phyloP scores from a whole-genome alignment of 2,797 vertebrate species.

The Tangara arthus region DNA sequence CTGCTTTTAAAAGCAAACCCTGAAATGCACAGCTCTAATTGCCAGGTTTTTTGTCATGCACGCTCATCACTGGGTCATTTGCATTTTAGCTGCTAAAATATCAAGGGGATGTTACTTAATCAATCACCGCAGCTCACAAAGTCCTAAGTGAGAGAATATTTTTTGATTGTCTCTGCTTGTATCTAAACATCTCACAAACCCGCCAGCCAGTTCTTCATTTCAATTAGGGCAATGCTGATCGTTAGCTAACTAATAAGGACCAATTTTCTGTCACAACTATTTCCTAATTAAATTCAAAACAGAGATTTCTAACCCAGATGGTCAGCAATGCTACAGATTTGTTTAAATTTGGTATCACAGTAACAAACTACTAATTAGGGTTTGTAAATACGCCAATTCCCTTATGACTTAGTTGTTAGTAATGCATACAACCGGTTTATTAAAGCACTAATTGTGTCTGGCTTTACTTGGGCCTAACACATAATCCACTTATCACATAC shows the following conservation, averaged over 20 bases:
- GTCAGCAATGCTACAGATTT: constrained; percentile 77
- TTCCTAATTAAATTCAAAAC: constrained; percentile 81
- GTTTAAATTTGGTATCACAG: constrained; percentile 80
- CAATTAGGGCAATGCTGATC: constrained; percentile 75
- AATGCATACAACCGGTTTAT: constrained; percentile 79
- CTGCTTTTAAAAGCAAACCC: neutral
- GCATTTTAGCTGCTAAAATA: constrained; percentile 15
- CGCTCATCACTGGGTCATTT: neutral
- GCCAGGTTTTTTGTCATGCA: neutral
- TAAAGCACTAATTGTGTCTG: constrained; percentile 81
- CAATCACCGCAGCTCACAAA: neutral
- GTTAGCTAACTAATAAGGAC: constrained; percentile 79
- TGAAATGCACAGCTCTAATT: neutral
- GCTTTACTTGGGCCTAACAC: constrained; percentile 77
- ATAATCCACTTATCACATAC: constrained; percentile 82
- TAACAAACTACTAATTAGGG: constrained; percentile 84
- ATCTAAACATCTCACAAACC: constrained; percentile 57
- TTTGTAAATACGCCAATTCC: constrained; percentile 81
- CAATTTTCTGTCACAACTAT: constrained; percentile 77
- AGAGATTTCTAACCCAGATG: constrained; percentile 79
- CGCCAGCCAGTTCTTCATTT: constrained; percentile 71
- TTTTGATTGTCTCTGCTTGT: constrained; percentile 55
- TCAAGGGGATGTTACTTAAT: neutral
- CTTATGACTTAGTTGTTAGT: constrained; percentile 72
- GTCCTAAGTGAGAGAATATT: constrained; percentile 34